Base-by-base conservation (phyloP, 1,140 invertebrate genomes). In the Oreohelix idahoensis region DNA sequence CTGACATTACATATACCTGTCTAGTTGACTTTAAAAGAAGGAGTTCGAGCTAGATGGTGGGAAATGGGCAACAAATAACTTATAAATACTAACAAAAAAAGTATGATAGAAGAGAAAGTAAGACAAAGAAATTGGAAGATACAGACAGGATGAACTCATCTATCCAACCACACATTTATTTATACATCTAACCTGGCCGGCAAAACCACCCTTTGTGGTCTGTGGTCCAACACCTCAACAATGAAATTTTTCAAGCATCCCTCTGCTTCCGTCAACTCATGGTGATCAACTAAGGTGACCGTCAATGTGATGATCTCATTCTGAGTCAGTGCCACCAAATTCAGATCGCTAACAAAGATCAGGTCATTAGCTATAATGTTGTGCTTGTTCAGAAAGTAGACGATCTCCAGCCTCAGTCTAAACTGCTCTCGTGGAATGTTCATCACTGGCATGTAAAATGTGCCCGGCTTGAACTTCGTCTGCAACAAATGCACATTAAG, bases 211-310 rank as follows among this genome's bases (percentile, higher is more conserved):
- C 11, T 36, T n/a, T 32, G 15, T 11, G 53, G 77, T 13, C 77
- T 29, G 32, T 79, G 77, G 77, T 79, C 77, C 32, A 79, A 38
- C 4, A 63, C 77, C 35, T 66, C 51, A 4, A 79, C 77, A 20
- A 79, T 51, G 38, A 32, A 79, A 8, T 38, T 8, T 36, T n/a
- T 66, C 51, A 79, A 39, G 32, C 77, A 58, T 23, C 10, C 77
- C 32, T 58, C 51, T n/a, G 51, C 29, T 17, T 36, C n/a, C 29
- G 26, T 63, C 77, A 79, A n/a, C 11, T 32, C 51, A 35, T 79
- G 77, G 32, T 79, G 77, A 51, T 79, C 77, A 11, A 79, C 77
- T 49, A 79, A 79, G 29, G 49, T 79, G 20, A 36, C 77, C 1
- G 32, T 39, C 26, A 79, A 39, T 26, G 29, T 79, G 51, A 66